Evolutionary conservation across 2,888 invertebrate genomes (phyloP).

Genomic region (Beris chalybata): DNA sequence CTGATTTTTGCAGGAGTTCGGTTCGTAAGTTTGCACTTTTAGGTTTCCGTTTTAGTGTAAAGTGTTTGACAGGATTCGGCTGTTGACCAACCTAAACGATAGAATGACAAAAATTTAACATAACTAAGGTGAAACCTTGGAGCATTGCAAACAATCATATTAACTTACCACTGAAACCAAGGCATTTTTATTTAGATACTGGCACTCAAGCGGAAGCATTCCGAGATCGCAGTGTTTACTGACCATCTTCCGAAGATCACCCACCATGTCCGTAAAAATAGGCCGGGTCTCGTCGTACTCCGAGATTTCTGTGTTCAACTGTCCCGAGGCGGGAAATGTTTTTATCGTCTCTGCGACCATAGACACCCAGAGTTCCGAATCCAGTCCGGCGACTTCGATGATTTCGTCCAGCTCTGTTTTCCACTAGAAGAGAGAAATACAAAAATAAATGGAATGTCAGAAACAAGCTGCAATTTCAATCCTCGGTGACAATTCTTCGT

Average conservation of each 20-base stretch:
- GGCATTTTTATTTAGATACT: constrained; percentile 93
- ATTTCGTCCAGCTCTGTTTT: constrained; percentile 90
- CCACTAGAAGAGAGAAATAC: constrained; percentile 71
- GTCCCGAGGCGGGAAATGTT: constrained; percentile 86
- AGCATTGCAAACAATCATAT: neutral
- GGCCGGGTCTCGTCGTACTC: constrained; percentile 88
- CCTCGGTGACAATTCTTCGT: neutral
- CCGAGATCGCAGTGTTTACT: constrained; percentile 82
- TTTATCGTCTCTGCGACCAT: constrained; percentile 95
- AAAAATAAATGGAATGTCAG: neutral
- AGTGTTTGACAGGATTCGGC: constrained; percentile 86
- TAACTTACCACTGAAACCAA: constrained; percentile 75
- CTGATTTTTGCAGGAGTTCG: constrained; percentile 88
- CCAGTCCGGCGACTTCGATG: constrained; percentile 86
- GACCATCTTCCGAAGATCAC: constrained; percentile 78
- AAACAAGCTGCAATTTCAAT: neutral
- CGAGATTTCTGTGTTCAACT: constrained; percentile 84
- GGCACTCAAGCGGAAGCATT: constrained; percentile 92
- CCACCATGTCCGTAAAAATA: constrained; percentile 87
- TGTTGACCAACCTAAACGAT: constrained; percentile 71
- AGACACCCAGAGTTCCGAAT: constrained; percentile 96
- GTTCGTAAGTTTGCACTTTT: constrained; percentile 89
- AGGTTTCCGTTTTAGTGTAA: constrained; percentile 89
- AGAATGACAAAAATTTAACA: too few species aligned
- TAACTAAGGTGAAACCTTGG: neutral